phyloP scores from a whole-genome alignment of 1,140 invertebrate genomes.

The Scaptomyza hsui region DNA sequence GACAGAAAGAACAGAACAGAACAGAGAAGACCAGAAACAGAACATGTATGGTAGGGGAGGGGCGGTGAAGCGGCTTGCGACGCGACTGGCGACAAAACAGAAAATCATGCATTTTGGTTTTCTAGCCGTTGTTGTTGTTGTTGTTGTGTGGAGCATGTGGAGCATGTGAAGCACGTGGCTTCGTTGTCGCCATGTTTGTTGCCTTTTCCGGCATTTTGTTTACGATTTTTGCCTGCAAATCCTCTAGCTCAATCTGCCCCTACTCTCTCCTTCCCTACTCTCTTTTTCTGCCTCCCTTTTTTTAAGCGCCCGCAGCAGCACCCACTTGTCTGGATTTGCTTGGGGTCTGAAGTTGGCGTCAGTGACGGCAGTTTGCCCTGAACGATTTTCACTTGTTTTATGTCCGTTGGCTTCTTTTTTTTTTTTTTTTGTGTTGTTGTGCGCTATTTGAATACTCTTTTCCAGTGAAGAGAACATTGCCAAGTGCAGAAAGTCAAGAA shows the following conservation, averaged over 20 bases:
- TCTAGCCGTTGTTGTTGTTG: not conserved
- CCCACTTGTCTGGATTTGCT: constrained; percentile 69
- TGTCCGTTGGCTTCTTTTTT: constrained; percentile 57
- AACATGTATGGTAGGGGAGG: not conserved
- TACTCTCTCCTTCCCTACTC: not conserved
- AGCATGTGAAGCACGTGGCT: constrained; percentile 71
- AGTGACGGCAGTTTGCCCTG: constrained; percentile 66
- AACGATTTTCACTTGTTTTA: constrained; percentile 77
- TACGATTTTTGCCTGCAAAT: constrained; percentile 60
- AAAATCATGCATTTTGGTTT: constrained; percentile 10
- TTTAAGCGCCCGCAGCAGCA: constrained; percentile 5
- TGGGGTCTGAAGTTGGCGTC: constrained; percentile 60
- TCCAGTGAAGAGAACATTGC: not conserved
- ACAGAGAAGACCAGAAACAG: constrained; percentile 4
- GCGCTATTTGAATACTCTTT: constrained; percentile 3
- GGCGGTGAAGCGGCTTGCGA: not conserved
- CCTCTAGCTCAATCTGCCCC: not conserved
- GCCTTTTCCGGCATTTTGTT: constrained; percentile 82
- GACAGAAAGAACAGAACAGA: constrained; percentile 27
- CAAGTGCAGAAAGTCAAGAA: not conserved
- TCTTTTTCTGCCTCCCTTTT: not conserved
- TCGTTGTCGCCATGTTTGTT: constrained; percentile 69
- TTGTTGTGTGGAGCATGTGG: constrained; percentile 48
- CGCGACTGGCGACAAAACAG: constrained; percentile 12
- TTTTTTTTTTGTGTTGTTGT: constrained; percentile 6